These are phyloP conservation scores for Polyommatus icarus DNA, from an alignment of 2,888 invertebrate species.

Conservation along the genomic window DNA sequence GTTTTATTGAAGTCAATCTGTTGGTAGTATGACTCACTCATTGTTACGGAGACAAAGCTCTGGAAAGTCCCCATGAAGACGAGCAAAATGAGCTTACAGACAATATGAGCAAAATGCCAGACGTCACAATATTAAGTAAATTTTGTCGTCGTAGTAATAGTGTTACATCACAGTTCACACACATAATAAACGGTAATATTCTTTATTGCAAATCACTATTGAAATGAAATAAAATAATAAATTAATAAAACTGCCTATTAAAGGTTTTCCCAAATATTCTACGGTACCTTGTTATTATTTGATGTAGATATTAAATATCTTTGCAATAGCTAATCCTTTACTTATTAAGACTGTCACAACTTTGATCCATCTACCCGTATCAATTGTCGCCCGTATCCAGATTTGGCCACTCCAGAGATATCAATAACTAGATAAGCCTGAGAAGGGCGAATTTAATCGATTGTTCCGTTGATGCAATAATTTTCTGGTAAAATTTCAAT, in stretches of 20 bases:
- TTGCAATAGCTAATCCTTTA: constrained; percentile 44
- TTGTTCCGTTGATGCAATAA: constrained; percentile 64
- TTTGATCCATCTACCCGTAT: constrained; percentile 66
- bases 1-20: constrained; percentile 30
- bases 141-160: not conserved
- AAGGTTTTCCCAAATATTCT: not conserved
- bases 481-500: constrained; percentile 57
- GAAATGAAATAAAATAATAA: not conserved
- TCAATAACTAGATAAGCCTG: constrained; percentile 72
- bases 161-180: no score
- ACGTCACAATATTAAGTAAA: not conserved
- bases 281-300: constrained; percentile 7
- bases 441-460: constrained; percentile 68
- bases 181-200: no score
- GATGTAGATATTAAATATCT: not conserved
- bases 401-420: constrained; percentile 73
- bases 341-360: constrained; percentile 53
- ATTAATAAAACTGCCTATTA: not conserved
- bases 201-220: no score
- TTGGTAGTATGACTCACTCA: constrained; percentile 22
- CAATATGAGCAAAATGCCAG: not conserved
- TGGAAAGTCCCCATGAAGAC: constrained; percentile 12
- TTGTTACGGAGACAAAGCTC: constrained; percentile 18
- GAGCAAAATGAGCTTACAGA: constrained; percentile 3
- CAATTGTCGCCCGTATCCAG: constrained; percentile 70